Evolutionary conservation across 2,797 vertebrate species (phyloP), one percentile per base, ranked within the genome.

Genomic region (Pristis pectinata): DNA sequence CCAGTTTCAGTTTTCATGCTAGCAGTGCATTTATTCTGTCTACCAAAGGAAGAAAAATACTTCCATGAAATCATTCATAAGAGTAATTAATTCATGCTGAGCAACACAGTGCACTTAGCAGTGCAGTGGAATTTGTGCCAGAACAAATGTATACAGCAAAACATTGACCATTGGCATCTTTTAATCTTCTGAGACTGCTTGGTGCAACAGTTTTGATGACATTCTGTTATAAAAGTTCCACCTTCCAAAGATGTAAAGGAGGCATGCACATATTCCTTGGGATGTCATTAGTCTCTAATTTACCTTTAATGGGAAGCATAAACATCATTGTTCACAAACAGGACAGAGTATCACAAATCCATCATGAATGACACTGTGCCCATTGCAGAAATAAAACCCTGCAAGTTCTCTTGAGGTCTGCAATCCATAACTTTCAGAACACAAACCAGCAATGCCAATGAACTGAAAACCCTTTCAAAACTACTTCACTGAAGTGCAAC

Each of bases 1-100:
- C 13, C 11, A 59, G 11, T 87, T 87, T 30, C 24, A 56, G 56
- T n/a, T 61, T 87, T n/a, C 53, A 19, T n/a, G 56, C 53, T 34
- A 61, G 30, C 53, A 59, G 4, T n/a, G 30, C 30, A 87, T n/a
- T 61, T 87, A 87, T 87, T 85, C 10, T 34, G 53, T 24, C 53
- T 30, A n/a, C n/a, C 27, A 7, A n/a, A 87, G 53, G 13, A 34
- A 87, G 30, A n/a, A 61, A 87, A 59, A 61, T n/a, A 87, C 53
- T 61, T 87, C 56, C 53, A 87, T 87, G 34, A 87, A 87, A 87
- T 87, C 83, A 61, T 87, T 87, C 53, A 59, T n/a, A 59, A 56
- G 9, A 56, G 83, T 61, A 87, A 87, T 87, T 87, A 61, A 53
- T 30, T 61, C 59, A 34, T 34, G 30, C 53, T 87, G 53, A 59